Base-by-base conservation (phyloP, 1,140 invertebrate genomes). In the Diuraphis noxia region DNA sequence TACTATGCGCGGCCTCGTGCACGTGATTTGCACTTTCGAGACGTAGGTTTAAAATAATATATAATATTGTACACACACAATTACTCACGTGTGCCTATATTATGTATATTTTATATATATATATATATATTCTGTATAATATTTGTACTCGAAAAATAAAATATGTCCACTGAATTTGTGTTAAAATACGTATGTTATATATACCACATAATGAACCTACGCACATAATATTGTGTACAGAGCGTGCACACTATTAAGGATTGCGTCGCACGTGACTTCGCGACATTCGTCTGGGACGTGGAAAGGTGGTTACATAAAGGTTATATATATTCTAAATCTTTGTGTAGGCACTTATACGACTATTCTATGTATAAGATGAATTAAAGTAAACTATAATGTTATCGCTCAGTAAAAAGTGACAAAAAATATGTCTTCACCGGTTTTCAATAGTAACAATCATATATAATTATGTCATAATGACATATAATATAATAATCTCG, bases 31-130 rank as follows among this genome's bases (percentile, higher is more conserved):
- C 56, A 72, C 56, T 72, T 72, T 72, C n/a, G 13, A n/a, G 56
- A 72, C 56, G 56, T 72, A n/a, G 56, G 56, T n/a, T 72, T 72
- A 72, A 72, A 72, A 72, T 72, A 72, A 72, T 72, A 72, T 72
- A 63, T 63, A 72, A 56, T n/a, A 72, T 72, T 72, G 56, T 72
- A 72, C 56, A 19, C 56, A 63, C 56, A 63, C 56, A 63, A 49
- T 30, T 30, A 63, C 56, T n/a, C 56, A 72, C 56, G 56, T 72
- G 30, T n/a, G 56, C 56, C 56, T n/a, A 30, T 30, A 56, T 56
- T 7, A 9, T 9, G 52, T 56, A 56, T 46, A 46, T 46, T 46
- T 5, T 49, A 46, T 49, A 2, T 46, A 49, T 49, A 21, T 49
- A 2, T 46, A 49, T 49, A 21, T 49, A 21, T 19, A 21, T 63